These are phyloP conservation scores for Tethya wilhelma DNA, from an alignment of 37 sponge, comb jelly and placozoan genomes.

Conservation along the genomic window DNA sequence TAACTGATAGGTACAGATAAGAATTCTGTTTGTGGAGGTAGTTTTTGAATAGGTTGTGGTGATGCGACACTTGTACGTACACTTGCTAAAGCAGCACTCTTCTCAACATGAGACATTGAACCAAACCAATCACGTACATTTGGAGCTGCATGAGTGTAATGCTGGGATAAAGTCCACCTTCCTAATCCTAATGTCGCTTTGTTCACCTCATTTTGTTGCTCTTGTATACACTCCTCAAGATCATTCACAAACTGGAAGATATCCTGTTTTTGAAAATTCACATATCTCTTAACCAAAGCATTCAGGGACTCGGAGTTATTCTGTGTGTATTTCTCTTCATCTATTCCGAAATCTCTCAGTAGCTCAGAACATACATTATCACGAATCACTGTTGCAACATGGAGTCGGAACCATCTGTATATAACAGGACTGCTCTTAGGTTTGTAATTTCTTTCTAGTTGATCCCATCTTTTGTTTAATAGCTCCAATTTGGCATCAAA, in stretches of 20 bases:
- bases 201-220: conserved; percentile 14
- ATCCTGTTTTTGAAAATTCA: not conserved
- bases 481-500: conserved; percentile 18
- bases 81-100: not conserved
- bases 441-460: conserved; percentile 5
- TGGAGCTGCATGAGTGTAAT: not conserved
- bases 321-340: not conserved
- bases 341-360: not conserved
- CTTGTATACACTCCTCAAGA: not conserved
- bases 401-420: not conserved
- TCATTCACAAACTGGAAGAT: not conserved
- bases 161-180: not conserved
- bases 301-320: not conserved
- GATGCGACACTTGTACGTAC: not conserved
- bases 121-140: not conserved
- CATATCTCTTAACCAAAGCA: not conserved
- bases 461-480: conserved; percentile 4
- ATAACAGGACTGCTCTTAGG: not conserved
- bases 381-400: not conserved
- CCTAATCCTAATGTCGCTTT: not conserved
- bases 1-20: not conserved
- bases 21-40: not conserved
- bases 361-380: conserved; percentile 15
- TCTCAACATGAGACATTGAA: not conserved
- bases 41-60: not conserved